Conservation (phyloP, 2,113 vertebrate genomes). For the Prietella phreatophila region DNA sequence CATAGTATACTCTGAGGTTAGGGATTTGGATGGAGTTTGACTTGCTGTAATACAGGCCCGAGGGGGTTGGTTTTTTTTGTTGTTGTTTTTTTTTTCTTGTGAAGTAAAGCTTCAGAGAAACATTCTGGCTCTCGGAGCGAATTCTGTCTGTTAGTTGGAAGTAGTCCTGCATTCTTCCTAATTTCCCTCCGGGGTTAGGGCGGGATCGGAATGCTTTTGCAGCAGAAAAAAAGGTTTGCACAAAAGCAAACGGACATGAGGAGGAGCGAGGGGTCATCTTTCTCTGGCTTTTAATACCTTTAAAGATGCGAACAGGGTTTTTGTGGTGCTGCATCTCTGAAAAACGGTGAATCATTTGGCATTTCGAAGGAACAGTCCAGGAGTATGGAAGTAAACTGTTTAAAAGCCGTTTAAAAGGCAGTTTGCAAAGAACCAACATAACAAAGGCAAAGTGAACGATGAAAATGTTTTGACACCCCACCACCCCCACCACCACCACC, state of each 20-base stretch:
- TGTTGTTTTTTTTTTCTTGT: background rate
- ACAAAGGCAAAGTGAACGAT: too few species aligned
- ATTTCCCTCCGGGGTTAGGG: background rate
- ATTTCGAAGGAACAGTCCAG: background rate
- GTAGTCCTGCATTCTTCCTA: conserved; percentile 13
- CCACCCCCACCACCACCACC: too few species aligned
- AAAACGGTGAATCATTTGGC: background rate
- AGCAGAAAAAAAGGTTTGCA: background rate
- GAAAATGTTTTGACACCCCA: too few species aligned
- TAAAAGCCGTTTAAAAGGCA: too few species aligned
- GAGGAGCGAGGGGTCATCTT: conserved; percentile 25
- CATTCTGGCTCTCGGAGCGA: background rate
- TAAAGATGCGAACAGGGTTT: background rate
- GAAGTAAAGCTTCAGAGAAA: background rate
- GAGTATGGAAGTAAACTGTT: background rate
- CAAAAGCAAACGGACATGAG: background rate
- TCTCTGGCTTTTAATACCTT: conserved; percentile 15
- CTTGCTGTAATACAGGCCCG: background rate
- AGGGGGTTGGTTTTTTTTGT: background rate
- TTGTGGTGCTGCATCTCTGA: background rate
- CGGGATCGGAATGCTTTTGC: conserved; percentile 12
- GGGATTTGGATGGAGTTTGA: background rate
- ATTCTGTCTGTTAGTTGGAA: conserved; percentile 16
- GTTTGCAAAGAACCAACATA: background rate
- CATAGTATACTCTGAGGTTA: background rate